These are phyloP conservation scores for Rallus crepitans DNA, from an alignment of 2,797 vertebrate genomes.

Conservation along the genomic window DNA sequence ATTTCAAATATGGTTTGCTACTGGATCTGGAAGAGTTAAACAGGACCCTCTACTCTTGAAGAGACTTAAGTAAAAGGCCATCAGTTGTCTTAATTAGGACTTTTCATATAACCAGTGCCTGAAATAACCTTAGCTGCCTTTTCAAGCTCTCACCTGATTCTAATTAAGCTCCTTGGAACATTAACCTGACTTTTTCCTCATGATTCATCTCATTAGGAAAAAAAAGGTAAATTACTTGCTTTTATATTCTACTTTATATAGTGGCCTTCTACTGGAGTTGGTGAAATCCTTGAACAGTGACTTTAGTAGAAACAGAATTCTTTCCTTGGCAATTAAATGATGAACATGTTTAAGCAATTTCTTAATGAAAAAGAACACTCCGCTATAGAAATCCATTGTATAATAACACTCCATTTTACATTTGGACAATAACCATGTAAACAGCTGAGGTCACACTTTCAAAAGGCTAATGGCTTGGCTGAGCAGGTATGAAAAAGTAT, in stretches of 20 bases:
- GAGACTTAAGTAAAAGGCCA: constrained; percentile 90
- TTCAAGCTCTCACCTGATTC: constrained; percentile 89
- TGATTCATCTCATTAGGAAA: constrained; percentile 92
- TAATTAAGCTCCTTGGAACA: constrained; percentile 96
- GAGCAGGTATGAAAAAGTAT: constrained; percentile 3
- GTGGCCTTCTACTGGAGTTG: background rate
- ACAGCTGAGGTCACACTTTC: constrained; percentile 66
- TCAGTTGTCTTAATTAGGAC: constrained; percentile 95
- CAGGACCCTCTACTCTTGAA: constrained; percentile 79
- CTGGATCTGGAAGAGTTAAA: constrained; percentile 79
- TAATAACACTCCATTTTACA: constrained; percentile 70
- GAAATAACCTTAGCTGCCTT: constrained; percentile 90
- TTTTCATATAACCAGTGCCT: constrained; percentile 87
- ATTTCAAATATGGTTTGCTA: constrained; percentile 69
- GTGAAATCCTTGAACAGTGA: background rate
- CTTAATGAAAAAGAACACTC: constrained; percentile 66
- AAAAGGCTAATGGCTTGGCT: background rate
- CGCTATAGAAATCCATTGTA: constrained; percentile 62
- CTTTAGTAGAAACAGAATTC: background rate
- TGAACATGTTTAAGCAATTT: constrained; percentile 61
- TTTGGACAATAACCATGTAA: constrained; percentile 73
- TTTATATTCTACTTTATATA: constrained; percentile 75
- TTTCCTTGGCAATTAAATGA: constrained; percentile 54
- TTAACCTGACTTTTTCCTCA: constrained; percentile 85
- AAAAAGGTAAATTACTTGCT: constrained; percentile 85